Evolutionary conservation across 2,797 vertebrate genomes (phyloP).

Genomic region (Tamandua tetradactyla): DNA sequence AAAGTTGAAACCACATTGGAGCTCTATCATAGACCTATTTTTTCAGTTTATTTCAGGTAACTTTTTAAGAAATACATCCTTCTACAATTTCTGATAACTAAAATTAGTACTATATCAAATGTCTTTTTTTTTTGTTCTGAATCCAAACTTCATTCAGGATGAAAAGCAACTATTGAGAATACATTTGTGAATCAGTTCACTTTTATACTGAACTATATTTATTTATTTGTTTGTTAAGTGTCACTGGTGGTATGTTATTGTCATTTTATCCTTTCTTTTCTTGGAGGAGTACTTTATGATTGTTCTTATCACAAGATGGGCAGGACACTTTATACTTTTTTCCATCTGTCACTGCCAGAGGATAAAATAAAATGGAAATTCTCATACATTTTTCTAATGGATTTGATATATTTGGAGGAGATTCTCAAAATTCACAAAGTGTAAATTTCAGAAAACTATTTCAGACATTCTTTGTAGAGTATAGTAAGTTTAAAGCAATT

Average conservation of each 20-base stretch:
- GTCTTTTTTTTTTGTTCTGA: background rate
- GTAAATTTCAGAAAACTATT: background rate
- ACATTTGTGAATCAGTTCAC: background rate
- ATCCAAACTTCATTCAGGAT: background rate
- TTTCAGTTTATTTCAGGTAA: background rate
- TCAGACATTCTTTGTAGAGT: background rate
- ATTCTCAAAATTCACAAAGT: background rate
- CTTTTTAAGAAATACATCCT: background rate
- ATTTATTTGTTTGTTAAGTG: background rate
- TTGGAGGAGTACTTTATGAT: background rate
- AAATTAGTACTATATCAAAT: background rate
- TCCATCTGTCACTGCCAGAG: background rate
- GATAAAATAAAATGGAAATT: background rate
- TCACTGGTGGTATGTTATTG: background rate
- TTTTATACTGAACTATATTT: background rate
- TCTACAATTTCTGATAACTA: background rate
- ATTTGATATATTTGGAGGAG: background rate
- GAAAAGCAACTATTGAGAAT: background rate
- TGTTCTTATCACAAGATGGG: background rate
- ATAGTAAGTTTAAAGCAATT: background rate
- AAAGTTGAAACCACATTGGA: background rate
- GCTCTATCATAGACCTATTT: background rate
- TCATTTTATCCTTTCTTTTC: background rate
- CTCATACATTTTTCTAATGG: background rate
- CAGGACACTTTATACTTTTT: background rate